These are phyloP conservation scores for Lepetodrilus schrolli DNA, from an alignment of 2,888 invertebrate genomes.

Conservation along the genomic window DNA sequence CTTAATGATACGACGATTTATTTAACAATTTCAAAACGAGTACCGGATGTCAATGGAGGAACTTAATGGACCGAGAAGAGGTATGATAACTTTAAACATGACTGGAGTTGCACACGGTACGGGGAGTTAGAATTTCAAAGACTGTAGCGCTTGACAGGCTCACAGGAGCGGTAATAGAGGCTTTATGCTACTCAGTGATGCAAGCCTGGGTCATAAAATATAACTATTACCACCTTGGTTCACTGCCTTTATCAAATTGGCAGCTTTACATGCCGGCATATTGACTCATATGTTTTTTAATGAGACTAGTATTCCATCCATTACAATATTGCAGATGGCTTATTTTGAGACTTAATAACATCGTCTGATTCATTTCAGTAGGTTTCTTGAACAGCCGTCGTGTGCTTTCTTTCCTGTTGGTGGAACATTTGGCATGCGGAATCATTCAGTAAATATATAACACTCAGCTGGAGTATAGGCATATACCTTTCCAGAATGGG, in stretches of 20 bases:
- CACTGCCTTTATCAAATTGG: neutral
- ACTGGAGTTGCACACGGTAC: neutral
- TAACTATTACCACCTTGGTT: neutral
- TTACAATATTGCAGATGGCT: too few species aligned
- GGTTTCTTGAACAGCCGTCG: too few species aligned
- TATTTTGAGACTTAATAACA: neutral
- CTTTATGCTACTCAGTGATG: neutral
- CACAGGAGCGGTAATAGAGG: neutral
- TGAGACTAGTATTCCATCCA: too few species aligned
- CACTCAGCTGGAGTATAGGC: too few species aligned
- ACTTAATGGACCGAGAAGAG: neutral
- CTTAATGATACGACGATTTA: slow-evolving; percentile 24
- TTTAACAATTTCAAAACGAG: slow-evolving; percentile 27
- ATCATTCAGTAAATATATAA: too few species aligned
- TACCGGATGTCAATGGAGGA: neutral
- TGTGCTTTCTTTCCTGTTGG: too few species aligned
- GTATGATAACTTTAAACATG: slow-evolving; percentile 1
- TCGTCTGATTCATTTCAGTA: neutral
- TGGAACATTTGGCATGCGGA: too few species aligned
- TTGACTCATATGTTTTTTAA: neutral
- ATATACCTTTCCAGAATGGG: too few species aligned
- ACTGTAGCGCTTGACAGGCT: neutral
- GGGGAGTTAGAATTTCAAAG: slow-evolving; percentile 14
- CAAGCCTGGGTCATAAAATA: neutral
- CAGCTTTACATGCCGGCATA: neutral